These are phyloP conservation scores for Macrobrachium rosenbergii DNA, from an alignment of 1,140 invertebrate genomes.

Conservation along the genomic window DNA sequence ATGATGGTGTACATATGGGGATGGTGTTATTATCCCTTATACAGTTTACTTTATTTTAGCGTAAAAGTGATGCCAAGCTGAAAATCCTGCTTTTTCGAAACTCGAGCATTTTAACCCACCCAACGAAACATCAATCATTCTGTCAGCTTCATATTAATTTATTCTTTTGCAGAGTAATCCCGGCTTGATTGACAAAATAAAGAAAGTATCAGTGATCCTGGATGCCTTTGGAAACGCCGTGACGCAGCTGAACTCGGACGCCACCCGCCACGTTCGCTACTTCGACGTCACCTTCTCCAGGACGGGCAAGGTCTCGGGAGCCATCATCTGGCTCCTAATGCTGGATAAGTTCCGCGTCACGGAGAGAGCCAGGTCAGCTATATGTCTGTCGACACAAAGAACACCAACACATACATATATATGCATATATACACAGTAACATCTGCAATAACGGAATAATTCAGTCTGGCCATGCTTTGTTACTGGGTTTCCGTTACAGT, in stretches of 20 bases:
- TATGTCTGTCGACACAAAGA: too few relatives aligned
- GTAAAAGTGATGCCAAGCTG: too few relatives aligned
- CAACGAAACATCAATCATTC: neutral
- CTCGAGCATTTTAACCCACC: neutral
- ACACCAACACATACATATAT: too few relatives aligned
- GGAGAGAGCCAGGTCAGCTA: conserved; percentile 78
- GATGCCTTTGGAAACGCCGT: conserved; percentile 87
- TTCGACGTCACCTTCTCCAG: conserved; percentile 87
- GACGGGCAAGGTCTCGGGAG: conserved; percentile 87
- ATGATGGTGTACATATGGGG: too few relatives aligned
- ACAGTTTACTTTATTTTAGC: too few relatives aligned
- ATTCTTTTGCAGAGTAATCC: conserved; percentile 39
- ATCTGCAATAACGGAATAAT: too few relatives aligned
- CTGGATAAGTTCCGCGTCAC: conserved; percentile 91
- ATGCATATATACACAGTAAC: too few relatives aligned
- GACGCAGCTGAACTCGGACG: conserved; percentile 87
- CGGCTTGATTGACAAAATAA: conserved; percentile 74
- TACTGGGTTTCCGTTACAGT: too few relatives aligned
- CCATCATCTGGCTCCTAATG: conserved; percentile 87
- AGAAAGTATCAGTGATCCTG: conserved; percentile 81
- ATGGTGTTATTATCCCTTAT: too few relatives aligned
- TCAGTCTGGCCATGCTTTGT: too few relatives aligned
- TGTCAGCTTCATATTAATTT: neutral
- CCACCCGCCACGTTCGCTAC: conserved; percentile 87
- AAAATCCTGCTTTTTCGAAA: too few relatives aligned